Base-by-base conservation (phyloP, 2,113 vertebrate species). In the Oreochromis niloticus region DNA sequence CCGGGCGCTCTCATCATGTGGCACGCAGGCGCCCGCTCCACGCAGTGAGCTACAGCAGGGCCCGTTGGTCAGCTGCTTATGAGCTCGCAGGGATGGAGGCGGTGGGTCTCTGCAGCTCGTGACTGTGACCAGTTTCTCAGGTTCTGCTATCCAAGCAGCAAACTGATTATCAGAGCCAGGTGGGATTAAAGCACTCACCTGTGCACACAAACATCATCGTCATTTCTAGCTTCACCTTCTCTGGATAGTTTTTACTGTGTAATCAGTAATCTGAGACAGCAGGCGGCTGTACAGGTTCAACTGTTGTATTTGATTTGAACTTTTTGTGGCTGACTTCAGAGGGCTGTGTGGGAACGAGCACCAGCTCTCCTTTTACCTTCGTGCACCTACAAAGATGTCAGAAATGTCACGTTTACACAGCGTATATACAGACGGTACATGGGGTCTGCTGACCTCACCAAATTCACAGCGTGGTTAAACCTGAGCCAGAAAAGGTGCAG, bases 1-100 rank as follows among this genome's bases (percentile, higher is more conserved):
- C 24, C 7, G 4, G 24, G 24, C 24, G 24, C 56, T 30, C 56
- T 59, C 56, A 30, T 30, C 13, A 16, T 30, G 56, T 6, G 55
- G 55, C 56, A 16, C 7, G 13, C 7, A 8, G 56, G 56, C 3
- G 3, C 24, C 4, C 24, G 1, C 56, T 30, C 27, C 13, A 0
- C 27, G 13, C 13, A 59, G 24, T 59, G 24, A 59, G 56, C 56
- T 59, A 59, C 8, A 3, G 24, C 27, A 30, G 24, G 13, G 27
- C 56, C 56, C 0, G 4, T 30, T 59, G 30, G 24, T 57, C 0
- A 59, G 41, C 39, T 41, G 9, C 39, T 41, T 5, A 41, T 41
- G 39, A 41, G 4, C 52, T 11, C n/a, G n/a, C 19, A 22, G n/a
- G 2, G n/a, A 55, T 7, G n/a, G 54, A 56, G 36, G n/a, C 66